phyloP scores from a whole-genome alignment of 2,888 invertebrate genomes.

The Artemia sinica region DNA sequence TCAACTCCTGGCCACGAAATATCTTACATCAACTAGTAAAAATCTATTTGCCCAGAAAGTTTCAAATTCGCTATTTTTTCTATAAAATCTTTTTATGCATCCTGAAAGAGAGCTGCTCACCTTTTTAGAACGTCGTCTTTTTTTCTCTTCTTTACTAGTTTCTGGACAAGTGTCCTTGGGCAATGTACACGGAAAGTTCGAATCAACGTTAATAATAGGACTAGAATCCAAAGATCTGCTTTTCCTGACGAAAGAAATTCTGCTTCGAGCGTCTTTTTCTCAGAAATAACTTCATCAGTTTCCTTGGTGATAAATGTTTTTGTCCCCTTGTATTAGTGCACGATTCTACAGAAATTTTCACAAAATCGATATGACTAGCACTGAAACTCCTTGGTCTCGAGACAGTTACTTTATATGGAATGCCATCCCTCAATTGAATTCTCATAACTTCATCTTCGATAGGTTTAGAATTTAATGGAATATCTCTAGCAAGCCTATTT shows the following conservation, averaged over 20 bases:
- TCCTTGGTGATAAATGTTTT: not conserved
- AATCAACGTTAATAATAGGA: slow-evolving; percentile 21
- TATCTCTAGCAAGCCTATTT: too few species aligned
- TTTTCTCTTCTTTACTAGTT: slow-evolving; percentile 4
- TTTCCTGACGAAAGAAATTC: slow-evolving; percentile 38
- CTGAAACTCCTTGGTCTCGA: not conserved
- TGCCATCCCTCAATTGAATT: not conserved
- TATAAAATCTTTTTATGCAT: too few species aligned
- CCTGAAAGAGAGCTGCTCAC: slow-evolving; percentile 10
- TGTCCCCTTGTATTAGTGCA: not conserved
- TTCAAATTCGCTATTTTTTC: too few species aligned
- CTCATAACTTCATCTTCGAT: not conserved
- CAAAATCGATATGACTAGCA: slow-evolving; percentile 5
- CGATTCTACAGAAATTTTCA: slow-evolving; percentile 1
- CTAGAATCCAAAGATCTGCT: slow-evolving; percentile 70
- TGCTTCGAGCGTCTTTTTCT: slow-evolving; percentile 1
- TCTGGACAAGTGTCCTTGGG: not conserved
- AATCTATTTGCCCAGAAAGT: too few species aligned
- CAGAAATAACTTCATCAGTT: not conserved
- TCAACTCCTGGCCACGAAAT: too few species aligned
- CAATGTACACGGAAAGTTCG: not conserved
- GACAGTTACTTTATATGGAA: not conserved
- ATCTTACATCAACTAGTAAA: too few species aligned
- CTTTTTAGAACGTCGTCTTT: not conserved
- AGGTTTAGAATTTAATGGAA: not conserved